A percentile compares a stretch with the other conserved stretches of the same genome.
Evolutionary conservation across 2,888 invertebrate species (phyloP).

Genomic region (Mechanitis messenoides): DNA sequence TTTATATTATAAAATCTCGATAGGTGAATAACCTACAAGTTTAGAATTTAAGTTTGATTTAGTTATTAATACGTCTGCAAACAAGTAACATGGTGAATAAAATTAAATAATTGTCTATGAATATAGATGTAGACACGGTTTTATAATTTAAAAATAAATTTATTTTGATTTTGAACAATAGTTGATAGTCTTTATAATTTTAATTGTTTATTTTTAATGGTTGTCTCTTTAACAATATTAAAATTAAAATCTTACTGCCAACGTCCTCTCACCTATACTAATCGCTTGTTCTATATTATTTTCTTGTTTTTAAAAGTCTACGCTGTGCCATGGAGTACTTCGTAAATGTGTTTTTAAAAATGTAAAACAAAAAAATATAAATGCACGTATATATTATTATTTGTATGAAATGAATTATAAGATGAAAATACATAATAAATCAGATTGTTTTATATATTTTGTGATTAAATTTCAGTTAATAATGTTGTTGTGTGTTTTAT

Average conservation of each 20-base stretch:
- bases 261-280: constrained; percentile 32
- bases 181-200: constrained; percentile 8
- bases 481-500: constrained; percentile 41
- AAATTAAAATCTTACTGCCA: constrained; percentile 45
- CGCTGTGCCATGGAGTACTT: constrained; percentile 56
- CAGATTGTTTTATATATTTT: constrained; percentile 68
- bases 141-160: constrained; percentile 14
- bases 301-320: constrained; percentile 32
- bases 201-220: constrained; percentile 17
- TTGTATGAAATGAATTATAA: constrained; percentile 39
- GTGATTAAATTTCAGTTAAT: constrained; percentile 64
- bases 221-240: constrained; percentile 11
- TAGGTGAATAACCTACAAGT: constrained; percentile 37
- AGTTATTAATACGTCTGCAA: neutral
- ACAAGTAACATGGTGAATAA: too few relatives aligned
- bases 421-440: constrained; percentile 46
- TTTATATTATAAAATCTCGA: constrained; percentile 61
- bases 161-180: constrained; percentile 10
- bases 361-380: neutral
- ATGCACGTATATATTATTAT: constrained; percentile 23
- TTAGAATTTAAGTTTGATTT: constrained; percentile 11
- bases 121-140: constrained; percentile 10
- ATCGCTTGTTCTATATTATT: constrained; percentile 21
- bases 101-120: neutral
- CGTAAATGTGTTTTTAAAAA: constrained; percentile 1